phyloP scores from a whole-genome alignment of 2,888 invertebrate species.

The Hedychridium roseum region DNA sequence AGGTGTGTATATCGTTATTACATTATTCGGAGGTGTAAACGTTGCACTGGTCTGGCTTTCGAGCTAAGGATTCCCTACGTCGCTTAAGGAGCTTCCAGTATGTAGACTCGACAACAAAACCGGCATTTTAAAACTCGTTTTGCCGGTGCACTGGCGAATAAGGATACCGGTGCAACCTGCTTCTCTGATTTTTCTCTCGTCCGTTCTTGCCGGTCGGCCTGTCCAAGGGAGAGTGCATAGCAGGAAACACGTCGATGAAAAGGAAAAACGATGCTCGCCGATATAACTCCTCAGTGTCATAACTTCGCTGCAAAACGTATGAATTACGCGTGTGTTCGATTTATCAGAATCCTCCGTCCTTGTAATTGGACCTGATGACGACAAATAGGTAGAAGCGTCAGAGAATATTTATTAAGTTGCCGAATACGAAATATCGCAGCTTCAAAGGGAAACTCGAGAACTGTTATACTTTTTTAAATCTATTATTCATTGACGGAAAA shows the following conservation, averaged over 20 bases:
- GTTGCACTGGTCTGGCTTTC: too few relatives aligned
- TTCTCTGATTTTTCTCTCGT: slow-evolving; percentile 27
- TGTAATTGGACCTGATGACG: too few relatives aligned
- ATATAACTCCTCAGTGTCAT: slow-evolving; percentile 24
- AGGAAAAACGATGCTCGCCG: slow-evolving; percentile 4
- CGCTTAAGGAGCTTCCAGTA: slow-evolving; percentile 20
- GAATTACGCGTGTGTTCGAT: slow-evolving; percentile 1
- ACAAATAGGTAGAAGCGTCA: too few relatives aligned
- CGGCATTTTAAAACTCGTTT: slow-evolving; percentile 36
- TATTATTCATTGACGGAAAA: too few relatives aligned
- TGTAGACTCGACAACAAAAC: slow-evolving; percentile 29
- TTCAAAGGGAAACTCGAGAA: too few relatives aligned
- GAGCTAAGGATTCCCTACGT: too few relatives aligned
- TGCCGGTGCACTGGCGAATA: slow-evolving; percentile 3
- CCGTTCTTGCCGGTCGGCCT: slow-evolving; percentile 11
- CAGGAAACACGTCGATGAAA: background rate
- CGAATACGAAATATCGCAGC: too few relatives aligned
- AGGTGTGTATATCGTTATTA: too few relatives aligned
- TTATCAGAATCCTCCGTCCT: slow-evolving; percentile 3
- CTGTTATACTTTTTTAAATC: too few relatives aligned
- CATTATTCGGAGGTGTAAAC: too few relatives aligned
- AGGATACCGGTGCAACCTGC: slow-evolving; percentile 25
- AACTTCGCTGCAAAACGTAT: slow-evolving; percentile 2
- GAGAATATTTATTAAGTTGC: too few relatives aligned
- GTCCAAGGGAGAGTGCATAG: slow-evolving; percentile 12